Evolutionary conservation across 2,888 invertebrate genomes (phyloP).

Genomic region (Endomychus coccineus): DNA sequence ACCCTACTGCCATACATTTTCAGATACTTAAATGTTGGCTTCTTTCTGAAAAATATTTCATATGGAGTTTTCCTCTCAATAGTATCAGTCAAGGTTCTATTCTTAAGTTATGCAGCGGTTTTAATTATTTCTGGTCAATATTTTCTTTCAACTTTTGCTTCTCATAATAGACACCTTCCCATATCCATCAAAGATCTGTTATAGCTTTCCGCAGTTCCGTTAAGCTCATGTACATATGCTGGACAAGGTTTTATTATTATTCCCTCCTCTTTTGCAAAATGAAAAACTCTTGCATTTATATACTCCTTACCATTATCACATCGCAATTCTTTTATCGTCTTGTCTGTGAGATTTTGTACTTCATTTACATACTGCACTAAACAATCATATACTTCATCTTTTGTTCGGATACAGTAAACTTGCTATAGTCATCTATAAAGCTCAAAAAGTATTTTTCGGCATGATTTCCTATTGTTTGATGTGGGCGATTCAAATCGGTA

Average conservation of each 20-base stretch:
- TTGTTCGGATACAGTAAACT: slow-evolving; percentile 18
- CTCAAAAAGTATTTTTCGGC: slow-evolving; percentile 22
- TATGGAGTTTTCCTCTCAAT: slow-evolving; percentile 16
- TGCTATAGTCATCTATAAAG: slow-evolving; percentile 21
- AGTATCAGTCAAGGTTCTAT: neutral
- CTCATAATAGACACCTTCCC: neutral
- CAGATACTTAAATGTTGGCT: slow-evolving; percentile 14
- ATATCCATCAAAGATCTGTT: neutral
- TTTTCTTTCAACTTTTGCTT: neutral
- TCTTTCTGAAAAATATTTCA: too few relatives aligned
- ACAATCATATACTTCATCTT: slow-evolving; percentile 18
- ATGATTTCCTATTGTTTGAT: slow-evolving; percentile 9
- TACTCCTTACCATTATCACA: slow-evolving; percentile 20
- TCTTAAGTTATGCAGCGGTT: too few relatives aligned
- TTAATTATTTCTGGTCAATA: too few relatives aligned
- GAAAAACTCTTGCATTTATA: too few relatives aligned
- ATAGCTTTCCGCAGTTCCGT: too few relatives aligned
- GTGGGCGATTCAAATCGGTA: slow-evolving; percentile 23
- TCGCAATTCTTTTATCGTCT: slow-evolving; percentile 14
- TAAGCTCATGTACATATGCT: too few relatives aligned
- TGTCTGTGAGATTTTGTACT: slow-evolving; percentile 18
- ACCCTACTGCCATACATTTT: slow-evolving; percentile 16
- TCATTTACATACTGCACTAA: slow-evolving; percentile 19
- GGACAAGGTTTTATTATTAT: too few relatives aligned
- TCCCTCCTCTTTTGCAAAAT: too few relatives aligned